Evolutionary conservation across 2,797 vertebrate genomes (phyloP), one percentile per base, ranked within the genome.

Genomic region (Pitangus sulphuratus): DNA sequence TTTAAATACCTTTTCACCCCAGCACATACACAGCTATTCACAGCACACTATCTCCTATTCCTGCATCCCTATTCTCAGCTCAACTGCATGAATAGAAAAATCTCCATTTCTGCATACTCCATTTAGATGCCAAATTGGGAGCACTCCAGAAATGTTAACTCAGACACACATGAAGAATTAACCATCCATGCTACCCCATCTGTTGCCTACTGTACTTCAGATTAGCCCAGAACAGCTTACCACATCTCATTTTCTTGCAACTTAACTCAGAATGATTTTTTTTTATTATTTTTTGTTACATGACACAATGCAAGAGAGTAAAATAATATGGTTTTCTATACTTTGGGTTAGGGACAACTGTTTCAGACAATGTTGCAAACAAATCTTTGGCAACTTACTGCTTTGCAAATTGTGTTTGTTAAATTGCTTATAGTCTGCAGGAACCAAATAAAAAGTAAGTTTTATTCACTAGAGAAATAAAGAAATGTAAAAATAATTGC

Each of bases 131-230:
- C 90, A 84, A 89, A 57, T 40, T 81, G 87, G 62, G 45, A 93
- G 35, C n/a, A 44, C 40, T 92, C 68, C 92, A 85, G 71, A 82
- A 89, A 81, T 51, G 65, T 71, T 93, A 90, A 92, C 65, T 87
- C 75, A 92, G 81, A 89, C 66, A 94, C 50, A 81, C 44, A 87
- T 37, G 77, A 90, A 88, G 74, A 94, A 84, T 79, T 84, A 87
- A 84, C 64, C 7, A 19, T 89, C 88, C 92, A 53, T 66, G 82
- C 72, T 60, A 75, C 25, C 54, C 84, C 90, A 94, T 96, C 90
- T 96, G 79, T 50, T 84, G 44, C 82, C 61, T 76, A 42, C 51
- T 48, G 19, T 79, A 82, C 82, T 54, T 90, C 11, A 86, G 35
- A 92, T 64, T 57, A 91, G 69, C 35, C 76, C 87, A 75, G 42